Percentiles rank a stretch among this genome's conserved stretches.
These are phyloP conservation scores for Seriola quinqueradiata DNA, from an alignment of 2,113 vertebrate species.

Conservation along the genomic window DNA sequence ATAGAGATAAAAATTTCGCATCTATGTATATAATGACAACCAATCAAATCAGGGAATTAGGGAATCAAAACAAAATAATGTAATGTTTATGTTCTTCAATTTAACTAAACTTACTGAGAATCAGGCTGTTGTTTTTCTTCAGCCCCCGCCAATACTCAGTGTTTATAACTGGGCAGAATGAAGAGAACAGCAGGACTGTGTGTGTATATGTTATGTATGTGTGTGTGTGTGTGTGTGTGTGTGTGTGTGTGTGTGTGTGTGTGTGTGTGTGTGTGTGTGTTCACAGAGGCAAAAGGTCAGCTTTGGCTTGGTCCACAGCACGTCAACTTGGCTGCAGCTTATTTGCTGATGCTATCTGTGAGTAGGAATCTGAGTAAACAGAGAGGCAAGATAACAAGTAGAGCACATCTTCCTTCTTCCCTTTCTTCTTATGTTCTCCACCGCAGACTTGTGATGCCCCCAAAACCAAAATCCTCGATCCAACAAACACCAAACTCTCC, in stretches of 20 bases:
- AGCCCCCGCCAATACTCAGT: slow-evolving; percentile 27
- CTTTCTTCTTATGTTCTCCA: slow-evolving; percentile 11
- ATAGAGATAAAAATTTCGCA: background rate
- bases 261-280: slow-evolving; percentile 33
- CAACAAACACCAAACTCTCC: slow-evolving; percentile 11
- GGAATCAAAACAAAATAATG: slow-evolving; percentile 25
- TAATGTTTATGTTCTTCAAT: slow-evolving; percentile 29
- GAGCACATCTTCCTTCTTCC: slow-evolving; percentile 64
- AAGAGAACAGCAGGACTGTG: slow-evolving; percentile 47
- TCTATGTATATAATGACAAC: slow-evolving; percentile 3
- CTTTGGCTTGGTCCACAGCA: slow-evolving; percentile 65
- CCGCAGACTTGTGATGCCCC: slow-evolving; percentile 9
- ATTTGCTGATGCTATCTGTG: slow-evolving; percentile 86
- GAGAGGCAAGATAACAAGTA: slow-evolving; percentile 73
- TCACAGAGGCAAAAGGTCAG: slow-evolving; percentile 66
- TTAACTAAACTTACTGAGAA: slow-evolving; percentile 23
- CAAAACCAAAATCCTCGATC: background rate
- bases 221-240: slow-evolving; percentile 35
- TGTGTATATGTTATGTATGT: slow-evolving; percentile 34
- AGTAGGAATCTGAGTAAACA: slow-evolving; percentile 84
- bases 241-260: slow-evolving; percentile 35
- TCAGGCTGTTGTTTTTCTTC: slow-evolving; percentile 41
- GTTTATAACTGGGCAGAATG: slow-evolving; percentile 63
- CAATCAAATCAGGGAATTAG: background rate
- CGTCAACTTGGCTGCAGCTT: slow-evolving; percentile 67